A percentile compares a stretch with the other conserved stretches of the same genome.
These are phyloP conservation scores for Carabus problematicus DNA, from an alignment of 2,888 invertebrate species.

Conservation along the genomic window DNA sequence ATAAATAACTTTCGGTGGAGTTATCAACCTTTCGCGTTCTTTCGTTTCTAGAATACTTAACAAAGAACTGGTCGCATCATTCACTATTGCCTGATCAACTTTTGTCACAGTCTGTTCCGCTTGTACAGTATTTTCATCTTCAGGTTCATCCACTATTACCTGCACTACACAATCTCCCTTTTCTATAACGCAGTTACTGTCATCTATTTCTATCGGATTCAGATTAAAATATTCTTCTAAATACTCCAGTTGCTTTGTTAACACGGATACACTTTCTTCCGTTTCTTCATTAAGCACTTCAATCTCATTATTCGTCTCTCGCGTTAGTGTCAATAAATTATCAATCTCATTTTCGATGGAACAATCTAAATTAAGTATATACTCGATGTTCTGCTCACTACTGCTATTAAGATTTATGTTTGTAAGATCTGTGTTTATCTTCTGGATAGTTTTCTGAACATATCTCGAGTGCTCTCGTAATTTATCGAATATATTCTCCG, in stretches of 20 bases:
- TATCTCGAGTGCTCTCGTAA: constrained; percentile 3
- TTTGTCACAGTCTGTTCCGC: too few species aligned
- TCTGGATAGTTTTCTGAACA: not conserved
- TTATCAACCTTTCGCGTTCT: too few species aligned
- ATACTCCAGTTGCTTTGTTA: not conserved
- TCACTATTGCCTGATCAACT: too few species aligned
- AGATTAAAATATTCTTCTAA: not conserved
- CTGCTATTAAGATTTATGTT: constrained; percentile 8
- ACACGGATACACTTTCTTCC: not conserved
- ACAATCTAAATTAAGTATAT: constrained; percentile 18
- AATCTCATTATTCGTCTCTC: constrained; percentile 13
- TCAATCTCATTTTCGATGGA: constrained; percentile 10
- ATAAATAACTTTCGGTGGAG: too few species aligned
- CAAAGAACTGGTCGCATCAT: too few species aligned
- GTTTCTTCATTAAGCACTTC: not conserved
- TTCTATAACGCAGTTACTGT: too few species aligned
- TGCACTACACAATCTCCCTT: too few species aligned
- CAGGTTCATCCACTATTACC: too few species aligned
- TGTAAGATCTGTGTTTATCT: not conserved
- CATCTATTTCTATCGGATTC: too few species aligned
- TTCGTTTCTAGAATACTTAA: too few species aligned
- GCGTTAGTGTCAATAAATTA: constrained; percentile 15
- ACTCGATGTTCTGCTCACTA: constrained; percentile 5
- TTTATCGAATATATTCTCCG: not conserved
- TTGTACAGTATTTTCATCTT: too few species aligned